Evolutionary conservation across 2,888 invertebrate genomes (phyloP), one percentile per base, ranked within the genome.

Genomic region (Caenorhabditis parvicauda): DNA sequence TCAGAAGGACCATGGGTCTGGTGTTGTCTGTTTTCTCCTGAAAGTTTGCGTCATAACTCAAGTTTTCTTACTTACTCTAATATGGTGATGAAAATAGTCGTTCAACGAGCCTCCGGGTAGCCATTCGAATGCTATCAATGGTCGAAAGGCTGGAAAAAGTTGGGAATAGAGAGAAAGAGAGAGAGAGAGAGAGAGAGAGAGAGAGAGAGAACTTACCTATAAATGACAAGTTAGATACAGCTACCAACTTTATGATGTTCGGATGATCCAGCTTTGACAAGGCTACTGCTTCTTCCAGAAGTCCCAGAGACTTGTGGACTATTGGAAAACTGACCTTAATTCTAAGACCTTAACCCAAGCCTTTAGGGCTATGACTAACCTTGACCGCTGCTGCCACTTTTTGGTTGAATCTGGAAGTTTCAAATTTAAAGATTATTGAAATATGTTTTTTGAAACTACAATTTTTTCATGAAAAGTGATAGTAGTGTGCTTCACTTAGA

Each of bases 91-190:
- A 55, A 79, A 79, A 56, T 64, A 79, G 53, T 80, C 76, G 29
- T 73, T 69, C 28, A 79, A 58, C 14, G 76, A 74, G 12, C 79
- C 79, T 5, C 79, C 79, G 0, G 74, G 67, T 4, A 79, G 71
- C 79, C 79, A 79, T 56, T 79, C 79, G 68, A 79, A 65, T 0
- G 75, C 79, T 41, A 79, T 70, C 74, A 78, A 71, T 25, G 79
- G 79, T 17, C 77, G 73, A 49, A 77, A 76, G 29, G 74, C 77
- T 62, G 44, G 25, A 66, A 56, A 28, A 12, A 27, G 48, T 49
- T 53, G 19, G 28, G 29, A 51, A 49, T 57, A n/a, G n/a, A n/a
- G n/a, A n/a, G n/a, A n/a, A n/a, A n/a, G n/a, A n/a, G n/a, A n/a
- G n/a, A n/a, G n/a, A n/a, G n/a, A n/a, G n/a, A n/a, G n/a, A n/a